Base-by-base conservation (phyloP, 2,888 invertebrate genomes). In the Acanthosepion lycidas region DNA sequence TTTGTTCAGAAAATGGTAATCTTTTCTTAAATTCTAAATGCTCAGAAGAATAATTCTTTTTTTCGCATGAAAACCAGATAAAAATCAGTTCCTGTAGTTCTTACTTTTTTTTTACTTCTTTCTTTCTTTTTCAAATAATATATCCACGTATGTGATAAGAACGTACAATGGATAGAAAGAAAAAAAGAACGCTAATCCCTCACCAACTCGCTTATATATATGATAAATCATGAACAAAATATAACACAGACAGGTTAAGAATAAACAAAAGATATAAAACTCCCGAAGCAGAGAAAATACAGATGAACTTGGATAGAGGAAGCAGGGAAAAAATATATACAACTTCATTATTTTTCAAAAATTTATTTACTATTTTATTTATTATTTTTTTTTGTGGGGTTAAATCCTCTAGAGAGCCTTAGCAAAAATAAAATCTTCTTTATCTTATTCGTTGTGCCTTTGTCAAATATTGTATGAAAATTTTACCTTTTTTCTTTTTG, bases 11-110 rank as follows among this genome's bases (percentile, higher is more conserved):
- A 78, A 78, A n/a, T 33, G 78, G 78, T n/a, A 78, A 78, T 78
- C 78, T 78, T 78, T 78, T 78, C 78, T 78, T 33, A 78, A 78
- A 78, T n/a, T 78, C 78, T 12, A 78, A 78, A 78, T 78, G 78
- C 78, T 78, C n/a, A 33, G n/a, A 78, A 78, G n/a, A 78, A 78
- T n/a, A 33, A 78, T 78, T 78, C 78, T n/a, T 78, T 78, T 78
- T 78, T 78, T 78, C 12, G 33, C 78, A 78, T 78, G n/a, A 78
- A 78, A n/a, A 78, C 78, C n/a, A n/a, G n/a, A 78, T 78, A n/a
- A 78, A 78, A n/a, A 78, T 33, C 12, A 15, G 20, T 20, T 23
- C 23, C 20, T 20, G 20, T 2, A 20, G 20, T 1, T 12, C 33
- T 78, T 3, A 15, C 12, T 78, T n/a, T n/a, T 9, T 42, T 42